Evolutionary conservation across 2,888 invertebrate genomes (phyloP), one percentile per base, ranked within the genome.

Genomic region (Pyrrhia umbra): DNA sequence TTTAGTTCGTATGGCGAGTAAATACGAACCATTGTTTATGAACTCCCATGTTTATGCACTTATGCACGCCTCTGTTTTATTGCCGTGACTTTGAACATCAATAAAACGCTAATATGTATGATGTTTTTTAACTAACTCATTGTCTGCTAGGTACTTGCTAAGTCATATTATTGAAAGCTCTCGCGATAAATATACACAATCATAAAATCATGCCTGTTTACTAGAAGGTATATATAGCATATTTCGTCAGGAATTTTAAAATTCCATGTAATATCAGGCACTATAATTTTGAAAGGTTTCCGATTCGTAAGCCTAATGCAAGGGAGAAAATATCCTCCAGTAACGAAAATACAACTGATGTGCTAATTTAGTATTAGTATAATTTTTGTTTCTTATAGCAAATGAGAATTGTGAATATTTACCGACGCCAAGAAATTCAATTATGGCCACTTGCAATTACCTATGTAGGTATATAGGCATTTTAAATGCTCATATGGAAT

Each of bases 1-100:
- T 82, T 82, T 74, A 72, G 79, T 75, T 75, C 73, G 47, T 75
- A 70, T 40, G 47, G 65, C 52, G 65, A 72, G 69, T 81, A 68
- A 76, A 75, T 83, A 79, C 72, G 52, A 55, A 45, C 52, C 73
- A 79, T 80, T 75, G 79, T 81, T 80, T 79, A 78, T 79, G 67
- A 64, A 60, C 59, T 76, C 54, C 49, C 64, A 66, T 78, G 67
- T 74, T 68, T 70, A 80, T 76, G 70, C 68, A 72, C 52, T 66
- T 70, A 69, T 63, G 68, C 60, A 78, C 49, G 58, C 43, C 66
- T 59, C 21, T 43, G 62, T 69, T 77, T 78, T 65, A 78, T 47
- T 56, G 25, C 50, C 54, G 39, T 63, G 70, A 59, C 64, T 65
- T 60, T 9, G 54, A 55, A 77, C 69, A 77, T 62, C 66, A 69